Base-by-base conservation (phyloP, 2,113 vertebrate genomes). In the Cyprinus carpio region DNA sequence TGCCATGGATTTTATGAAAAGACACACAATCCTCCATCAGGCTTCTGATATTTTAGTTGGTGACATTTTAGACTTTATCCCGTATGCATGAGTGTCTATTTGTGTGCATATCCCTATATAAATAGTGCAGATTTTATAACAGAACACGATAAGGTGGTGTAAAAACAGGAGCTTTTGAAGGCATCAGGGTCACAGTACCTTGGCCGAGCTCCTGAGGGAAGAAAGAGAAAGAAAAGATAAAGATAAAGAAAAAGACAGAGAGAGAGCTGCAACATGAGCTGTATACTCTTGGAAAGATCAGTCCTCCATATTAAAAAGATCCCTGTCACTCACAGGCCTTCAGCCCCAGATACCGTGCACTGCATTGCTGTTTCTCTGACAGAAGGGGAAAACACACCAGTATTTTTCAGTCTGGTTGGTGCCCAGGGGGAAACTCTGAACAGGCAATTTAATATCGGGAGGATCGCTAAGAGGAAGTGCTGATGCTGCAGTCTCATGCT, bases 31-130 rank as follows among this genome's bases (percentile, higher is more conserved):
- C 90, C 87, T 82, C 65, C 91, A 82, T 84, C 60, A 85, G 89
- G 88, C 87, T 85, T 83, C 89, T 93, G 93, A 93, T 93, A 89
- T 93, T 90, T 90, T 94, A 91, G 84, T 89, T 85, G 81, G 94
- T 87, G 62, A 71, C 64, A 71, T 71, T 82, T 69, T 71, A 71
- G 62, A 69, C 46, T 67, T 31, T 23, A 51, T 34, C 23, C 64
- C 3, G 27, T 71, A 71, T 82, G 75, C 74, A 75, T 62, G 77
- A 81, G 16, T 7, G 15, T 46, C 60, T 43, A n/a, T 46, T 81
- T 65, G 78, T 81, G 58, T 25, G 3, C 62, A 11, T 64, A 65
- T 65, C 10, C 6, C 1, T 64, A 65, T 29, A 49, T 49, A 64
- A 79, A 79, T 46, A 51, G 56, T 37, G 37, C 15, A 2, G 81